Evolutionary conservation across 2,797 vertebrate genomes (phyloP).

Genomic region (Odontamblyopus lacepedii): DNA sequence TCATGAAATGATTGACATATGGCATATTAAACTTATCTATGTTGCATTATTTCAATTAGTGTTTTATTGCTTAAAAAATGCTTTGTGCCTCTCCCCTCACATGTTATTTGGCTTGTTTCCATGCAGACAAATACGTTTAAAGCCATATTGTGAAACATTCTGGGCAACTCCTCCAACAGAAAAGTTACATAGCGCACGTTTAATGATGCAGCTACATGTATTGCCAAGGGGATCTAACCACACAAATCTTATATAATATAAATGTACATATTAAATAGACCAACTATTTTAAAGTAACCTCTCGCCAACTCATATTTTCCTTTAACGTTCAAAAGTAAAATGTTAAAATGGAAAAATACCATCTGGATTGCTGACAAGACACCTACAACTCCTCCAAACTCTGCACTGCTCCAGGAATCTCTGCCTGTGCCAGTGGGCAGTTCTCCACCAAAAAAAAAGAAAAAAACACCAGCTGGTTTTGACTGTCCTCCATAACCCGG

Average conservation of each 20-base stretch:
- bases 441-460: not conserved
- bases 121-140: no score
- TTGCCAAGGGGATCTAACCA: not conserved
- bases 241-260: not conserved
- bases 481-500: not conserved
- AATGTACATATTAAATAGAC: not conserved
- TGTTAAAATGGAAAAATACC: not conserved
- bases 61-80: no score
- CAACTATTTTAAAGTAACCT: not conserved
- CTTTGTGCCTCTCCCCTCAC: not conserved
- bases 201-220: not conserved
- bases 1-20: no score
- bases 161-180: no score
- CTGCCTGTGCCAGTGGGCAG: constrained; percentile 5
- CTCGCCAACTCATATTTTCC: not conserved
- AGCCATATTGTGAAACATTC: no score
- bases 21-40: no score
- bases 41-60: no score
- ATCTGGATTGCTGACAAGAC: not conserved
- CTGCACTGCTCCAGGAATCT: constrained; percentile 1
- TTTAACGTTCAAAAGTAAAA: not conserved
- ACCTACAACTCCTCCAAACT: not conserved
- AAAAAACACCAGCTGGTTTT: not conserved
- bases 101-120: no score
- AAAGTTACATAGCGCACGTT: not conserved